A percentile compares a stretch with the other conserved stretches of the same genome.
These are phyloP conservation scores for Paratilapia polleni DNA, from an alignment of 2,113 vertebrate genomes.

Conservation along the genomic window DNA sequence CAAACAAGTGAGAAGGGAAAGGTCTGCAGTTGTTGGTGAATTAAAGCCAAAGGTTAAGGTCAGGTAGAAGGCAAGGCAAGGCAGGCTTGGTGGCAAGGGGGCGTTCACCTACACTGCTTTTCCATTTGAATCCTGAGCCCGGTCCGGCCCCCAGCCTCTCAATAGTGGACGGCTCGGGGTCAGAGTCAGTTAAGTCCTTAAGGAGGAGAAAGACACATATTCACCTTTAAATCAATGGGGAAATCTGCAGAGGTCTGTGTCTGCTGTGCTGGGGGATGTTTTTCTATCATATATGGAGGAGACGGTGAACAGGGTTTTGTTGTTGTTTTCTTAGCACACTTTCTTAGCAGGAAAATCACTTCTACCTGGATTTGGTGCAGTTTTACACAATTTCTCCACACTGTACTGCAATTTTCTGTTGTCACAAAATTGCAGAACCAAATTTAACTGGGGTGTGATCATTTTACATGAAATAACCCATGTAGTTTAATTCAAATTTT, in stretches of 20 bases:
- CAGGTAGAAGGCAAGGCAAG: constrained; percentile 62
- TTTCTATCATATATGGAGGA: neutral
- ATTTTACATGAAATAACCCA: neutral
- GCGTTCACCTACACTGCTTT: constrained; percentile 86
- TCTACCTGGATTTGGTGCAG: neutral
- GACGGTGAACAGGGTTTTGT: neutral
- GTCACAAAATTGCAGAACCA: no score
- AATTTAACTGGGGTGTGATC: neutral
- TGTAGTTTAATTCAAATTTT: neutral
- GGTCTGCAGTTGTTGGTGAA: constrained; percentile 57
- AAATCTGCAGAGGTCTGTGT: constrained; percentile 2
- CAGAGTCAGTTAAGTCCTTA: constrained; percentile 94
- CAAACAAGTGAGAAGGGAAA: constrained; percentile 65
- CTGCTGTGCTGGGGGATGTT: neutral
- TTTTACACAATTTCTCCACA: neutral
- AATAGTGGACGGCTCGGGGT: constrained; percentile 94
- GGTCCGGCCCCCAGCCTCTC: constrained; percentile 93
- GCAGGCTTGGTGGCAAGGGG: constrained; percentile 56
- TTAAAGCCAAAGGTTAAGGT: constrained; percentile 63
- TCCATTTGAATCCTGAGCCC: constrained; percentile 95
- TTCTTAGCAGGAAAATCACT: neutral
- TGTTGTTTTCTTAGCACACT: accelerated
- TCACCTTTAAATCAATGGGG: constrained; percentile 67
- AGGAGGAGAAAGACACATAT: constrained; percentile 76
- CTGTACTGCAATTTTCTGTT: neutral